Evolutionary conservation across 2,113 vertebrate genomes (phyloP), one percentile per base, ranked within the genome.

Genomic region (Periophthalmodon schlosseri): DNA sequence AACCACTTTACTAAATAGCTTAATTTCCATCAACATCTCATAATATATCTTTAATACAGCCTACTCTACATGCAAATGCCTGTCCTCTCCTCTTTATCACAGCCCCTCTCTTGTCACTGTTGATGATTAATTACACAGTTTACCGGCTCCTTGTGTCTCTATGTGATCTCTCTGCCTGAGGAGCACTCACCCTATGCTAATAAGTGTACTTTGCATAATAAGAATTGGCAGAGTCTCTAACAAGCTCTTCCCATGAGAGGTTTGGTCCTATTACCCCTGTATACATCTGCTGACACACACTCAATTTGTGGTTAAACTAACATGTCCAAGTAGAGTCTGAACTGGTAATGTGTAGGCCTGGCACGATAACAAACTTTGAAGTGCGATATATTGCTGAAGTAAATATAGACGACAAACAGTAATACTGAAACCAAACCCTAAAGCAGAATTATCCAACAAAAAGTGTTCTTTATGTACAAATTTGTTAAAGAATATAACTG

Each of bases 111-210:
- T 36, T 36, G 63, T 65, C 63, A n/a, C 18, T 36, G 72, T 61
- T 79, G 72, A 70, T 84, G 78, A 79, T 81, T 71, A 73, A 28
- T 74, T 73, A 80, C 74, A 70, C 76, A 72, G 49, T 44, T 70
- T 68, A n/a, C 23, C 74, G 56, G 44, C 50, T 16, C 75, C n/a
- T 69, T 9, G 50, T 71, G 72, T 18, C 72, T 50, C 74, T 77
- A 44, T 75, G 73, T 70, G 75, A 58, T 50, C 58, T 34, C 24
- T 65, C 20, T 21, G 66, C 63, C 82, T 69, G 65, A 76, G 44
- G 69, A 60, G 47, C 77, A 50, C 78, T 18, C 63, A 50, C 78
- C 15, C 44, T 63, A 66, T 80, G 74, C 65, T 73, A 69, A 79
- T 78, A 39, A 73, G 24, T 54, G 75, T 44, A 24, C 50, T 72